Evolutionary conservation across 2,113 vertebrate species (phyloP).

Genomic region (Cathartes aura): DNA sequence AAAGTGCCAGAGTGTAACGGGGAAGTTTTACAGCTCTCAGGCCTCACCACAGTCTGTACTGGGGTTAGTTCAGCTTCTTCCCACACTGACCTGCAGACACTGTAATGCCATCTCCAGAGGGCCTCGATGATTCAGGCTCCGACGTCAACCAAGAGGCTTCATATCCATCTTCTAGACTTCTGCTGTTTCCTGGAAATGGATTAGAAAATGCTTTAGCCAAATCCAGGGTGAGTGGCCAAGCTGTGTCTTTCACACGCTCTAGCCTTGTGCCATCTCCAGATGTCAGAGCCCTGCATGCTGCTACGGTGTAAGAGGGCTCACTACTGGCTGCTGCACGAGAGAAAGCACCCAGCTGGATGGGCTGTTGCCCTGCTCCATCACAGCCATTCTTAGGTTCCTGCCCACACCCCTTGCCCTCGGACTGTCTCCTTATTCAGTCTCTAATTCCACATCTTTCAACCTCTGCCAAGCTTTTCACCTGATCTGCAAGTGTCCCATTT

Average conservation of each 20-base stretch:
- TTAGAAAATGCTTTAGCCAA: neutral
- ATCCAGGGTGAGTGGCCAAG: neutral
- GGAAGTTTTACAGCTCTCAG: neutral
- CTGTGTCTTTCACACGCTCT: neutral
- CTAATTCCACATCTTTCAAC: neutral
- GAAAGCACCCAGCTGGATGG: neutral
- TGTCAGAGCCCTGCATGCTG: neutral
- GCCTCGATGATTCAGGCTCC: neutral
- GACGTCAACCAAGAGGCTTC: neutral
- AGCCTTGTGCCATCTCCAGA: neutral
- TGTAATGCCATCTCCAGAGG: neutral
- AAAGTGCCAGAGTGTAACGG: neutral
- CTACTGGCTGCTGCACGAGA: neutral
- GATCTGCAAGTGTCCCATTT: neutral
- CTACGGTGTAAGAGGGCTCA: neutral
- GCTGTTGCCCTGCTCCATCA: too few species aligned
- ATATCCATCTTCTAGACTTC: neutral
- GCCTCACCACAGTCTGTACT: neutral
- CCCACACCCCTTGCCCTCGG: too few species aligned
- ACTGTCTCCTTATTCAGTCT: neutral
- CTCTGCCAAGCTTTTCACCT: too few species aligned
- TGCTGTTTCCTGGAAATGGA: neutral
- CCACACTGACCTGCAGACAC: neutral
- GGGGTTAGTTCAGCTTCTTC: neutral
- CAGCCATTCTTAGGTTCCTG: neutral